A percentile compares a stretch with the other conserved stretches of the same genome.
Conservation (phyloP, 1,140 invertebrate genomes). For the Dreissena polymorpha region DNA sequence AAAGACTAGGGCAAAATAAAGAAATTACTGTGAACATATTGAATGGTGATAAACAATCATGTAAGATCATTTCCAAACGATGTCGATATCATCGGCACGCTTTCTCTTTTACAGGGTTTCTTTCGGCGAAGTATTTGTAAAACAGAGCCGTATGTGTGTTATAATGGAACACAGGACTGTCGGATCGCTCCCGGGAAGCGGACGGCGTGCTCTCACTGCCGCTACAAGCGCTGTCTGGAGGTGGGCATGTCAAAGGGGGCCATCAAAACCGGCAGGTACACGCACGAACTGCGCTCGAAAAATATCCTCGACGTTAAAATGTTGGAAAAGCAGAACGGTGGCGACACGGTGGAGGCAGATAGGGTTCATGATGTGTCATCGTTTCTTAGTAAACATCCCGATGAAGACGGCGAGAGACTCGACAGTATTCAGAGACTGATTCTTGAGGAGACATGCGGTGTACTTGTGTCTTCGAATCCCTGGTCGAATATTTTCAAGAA, state of each 20-base stretch:
- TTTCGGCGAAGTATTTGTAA: constrained; percentile 66
- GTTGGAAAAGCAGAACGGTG: constrained; percentile 43
- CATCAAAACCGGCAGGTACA: constrained; percentile 71
- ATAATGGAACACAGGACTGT: constrained; percentile 44
- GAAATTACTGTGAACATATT: no score
- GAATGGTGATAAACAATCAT: no score
- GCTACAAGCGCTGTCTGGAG: constrained; percentile 64
- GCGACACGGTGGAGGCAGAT: not conserved
- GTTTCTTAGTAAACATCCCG: not conserved
- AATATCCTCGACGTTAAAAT: constrained; percentile 71
- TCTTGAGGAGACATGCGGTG: constrained; percentile 4
- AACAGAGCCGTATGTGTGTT: constrained; percentile 62
- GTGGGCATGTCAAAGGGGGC: constrained; percentile 70
- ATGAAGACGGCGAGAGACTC: not conserved
- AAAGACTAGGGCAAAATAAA: no score
- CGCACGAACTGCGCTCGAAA: constrained; percentile 66
- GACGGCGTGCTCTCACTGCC: constrained; percentile 63
- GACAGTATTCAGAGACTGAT: not conserved
- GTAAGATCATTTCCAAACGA: no score
- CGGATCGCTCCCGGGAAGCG: constrained; percentile 45
- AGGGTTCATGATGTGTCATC: not conserved
- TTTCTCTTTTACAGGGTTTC: constrained; percentile 78
- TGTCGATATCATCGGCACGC: no score
- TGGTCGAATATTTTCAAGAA: constrained; percentile 43
- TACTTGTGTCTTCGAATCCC: constrained; percentile 17